phyloP scores from a whole-genome alignment of 2,113 vertebrate genomes.

The Proterorhinus semilunaris region DNA sequence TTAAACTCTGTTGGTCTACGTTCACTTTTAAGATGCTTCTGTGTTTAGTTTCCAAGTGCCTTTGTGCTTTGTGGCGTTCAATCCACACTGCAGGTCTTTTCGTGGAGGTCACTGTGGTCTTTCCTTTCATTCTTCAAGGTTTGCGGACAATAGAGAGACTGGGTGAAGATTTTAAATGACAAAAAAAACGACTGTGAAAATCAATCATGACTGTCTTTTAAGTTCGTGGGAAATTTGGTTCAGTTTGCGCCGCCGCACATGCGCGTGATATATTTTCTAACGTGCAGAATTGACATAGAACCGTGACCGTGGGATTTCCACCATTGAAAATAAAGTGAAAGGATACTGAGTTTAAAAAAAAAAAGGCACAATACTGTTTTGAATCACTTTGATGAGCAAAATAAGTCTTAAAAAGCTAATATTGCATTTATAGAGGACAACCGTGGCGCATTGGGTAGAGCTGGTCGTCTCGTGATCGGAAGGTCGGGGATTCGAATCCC shows the following conservation, averaged over 20 bases:
- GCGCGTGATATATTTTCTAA: slow-evolving; percentile 13
- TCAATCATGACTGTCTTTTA: slow-evolving; percentile 24
- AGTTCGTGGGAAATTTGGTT: slow-evolving; percentile 12
- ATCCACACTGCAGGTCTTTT: slow-evolving; percentile 5
- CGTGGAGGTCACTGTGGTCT: slow-evolving; percentile 38
- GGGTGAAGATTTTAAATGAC: slow-evolving; percentile 16
- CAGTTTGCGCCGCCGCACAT: slow-evolving; percentile 22
- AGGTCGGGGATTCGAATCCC: too few relatives aligned
- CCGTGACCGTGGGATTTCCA: slow-evolving; percentile 31
- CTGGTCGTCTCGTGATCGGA: too few relatives aligned
- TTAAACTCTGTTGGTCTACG: too few relatives aligned
- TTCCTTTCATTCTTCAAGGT: slow-evolving; percentile 18
- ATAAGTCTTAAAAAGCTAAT: slow-evolving; percentile 54
- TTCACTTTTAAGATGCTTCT: neutral
- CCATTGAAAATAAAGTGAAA: slow-evolving; percentile 17
- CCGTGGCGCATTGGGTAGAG: too few relatives aligned
- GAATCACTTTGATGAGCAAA: slow-evolving; percentile 59
- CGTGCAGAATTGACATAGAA: slow-evolving; percentile 23
- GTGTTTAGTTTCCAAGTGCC: neutral
- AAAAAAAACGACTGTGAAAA: slow-evolving; percentile 12
- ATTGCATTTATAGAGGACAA: slow-evolving; percentile 49
- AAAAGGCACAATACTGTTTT: slow-evolving; percentile 30
- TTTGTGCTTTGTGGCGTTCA: neutral
- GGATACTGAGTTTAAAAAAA: slow-evolving; percentile 55
- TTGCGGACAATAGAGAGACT: slow-evolving; percentile 11